phyloP scores from a whole-genome alignment of 2,888 invertebrate species.

The Eupithecia dodoneata region DNA sequence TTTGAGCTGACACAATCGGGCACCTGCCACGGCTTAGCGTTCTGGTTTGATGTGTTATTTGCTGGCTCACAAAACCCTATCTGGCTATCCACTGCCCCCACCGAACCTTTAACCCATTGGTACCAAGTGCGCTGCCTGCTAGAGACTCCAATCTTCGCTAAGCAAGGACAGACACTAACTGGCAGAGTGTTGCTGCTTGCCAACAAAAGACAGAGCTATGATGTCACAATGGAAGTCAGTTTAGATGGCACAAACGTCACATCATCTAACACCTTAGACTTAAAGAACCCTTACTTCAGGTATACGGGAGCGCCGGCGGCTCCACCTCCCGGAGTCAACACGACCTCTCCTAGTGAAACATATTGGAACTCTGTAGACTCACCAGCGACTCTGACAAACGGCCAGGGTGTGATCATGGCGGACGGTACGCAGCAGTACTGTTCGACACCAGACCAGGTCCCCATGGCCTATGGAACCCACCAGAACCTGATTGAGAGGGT shows the following conservation, averaged over 20 bases:
- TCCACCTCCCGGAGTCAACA: constrained; percentile 96
- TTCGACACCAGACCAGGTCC: constrained; percentile 69
- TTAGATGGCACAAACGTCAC: constrained; percentile 94
- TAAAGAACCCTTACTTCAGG: constrained; percentile 99
- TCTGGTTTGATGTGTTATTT: constrained; percentile 99
- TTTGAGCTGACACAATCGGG: constrained; percentile 97
- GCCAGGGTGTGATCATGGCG: constrained; percentile 74
- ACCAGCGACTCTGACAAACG: constrained; percentile 82
- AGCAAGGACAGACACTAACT: constrained; percentile 95
- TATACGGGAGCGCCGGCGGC: constrained; percentile 97
- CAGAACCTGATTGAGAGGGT: constrained; percentile 81
- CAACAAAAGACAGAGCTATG: constrained; percentile 99
- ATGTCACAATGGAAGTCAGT: constrained; percentile 97
- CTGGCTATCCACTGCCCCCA: constrained; percentile 99
- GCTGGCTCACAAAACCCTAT: constrained; percentile 94
- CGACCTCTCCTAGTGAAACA: constrained; percentile 95
- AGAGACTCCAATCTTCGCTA: constrained; percentile 96
- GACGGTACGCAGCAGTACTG: constrained; percentile 76
- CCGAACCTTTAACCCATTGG: constrained; percentile 99
- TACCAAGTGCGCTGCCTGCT: constrained; percentile 98
- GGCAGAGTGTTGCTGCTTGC: constrained; percentile 95
- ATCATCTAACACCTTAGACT: constrained; percentile 95
- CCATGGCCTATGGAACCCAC: constrained; percentile 71
- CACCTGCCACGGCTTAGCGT: constrained; percentile 98
- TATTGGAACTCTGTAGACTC: constrained; percentile 95